Percentiles rank a stretch among this genome's conserved stretches.
Evolutionary conservation across 2,113 vertebrate genomes (phyloP).

Genomic region (Elephantulus edwardii): DNA sequence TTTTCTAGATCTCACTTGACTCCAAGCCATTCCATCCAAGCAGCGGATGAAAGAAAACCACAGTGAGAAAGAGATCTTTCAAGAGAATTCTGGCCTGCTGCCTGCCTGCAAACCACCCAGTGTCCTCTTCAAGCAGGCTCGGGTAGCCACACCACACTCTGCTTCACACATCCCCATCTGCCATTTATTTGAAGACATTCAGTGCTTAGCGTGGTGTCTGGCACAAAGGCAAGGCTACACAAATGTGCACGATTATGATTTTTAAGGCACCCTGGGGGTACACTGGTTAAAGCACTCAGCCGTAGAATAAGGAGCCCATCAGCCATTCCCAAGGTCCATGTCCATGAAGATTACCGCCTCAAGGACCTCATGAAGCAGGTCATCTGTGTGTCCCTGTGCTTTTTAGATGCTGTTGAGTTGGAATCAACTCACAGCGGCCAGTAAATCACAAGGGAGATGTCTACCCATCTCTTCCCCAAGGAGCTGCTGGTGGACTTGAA

Average conservation of each 20-base stretch:
- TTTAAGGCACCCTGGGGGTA: background rate
- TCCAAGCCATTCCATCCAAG: background rate
- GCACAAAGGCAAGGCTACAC: background rate
- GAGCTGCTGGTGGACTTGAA: too few species aligned
- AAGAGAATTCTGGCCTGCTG: background rate
- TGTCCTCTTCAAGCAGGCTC: background rate
- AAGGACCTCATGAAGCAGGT: background rate
- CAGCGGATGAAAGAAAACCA: background rate
- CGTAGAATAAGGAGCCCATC: background rate
- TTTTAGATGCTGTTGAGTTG: background rate
- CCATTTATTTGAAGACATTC: background rate
- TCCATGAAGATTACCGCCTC: background rate
- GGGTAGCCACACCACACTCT: background rate
- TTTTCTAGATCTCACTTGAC: slow-evolving; percentile 20
- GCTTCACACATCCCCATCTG: background rate
- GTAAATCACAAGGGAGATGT: too few species aligned
- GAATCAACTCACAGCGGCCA: background rate
- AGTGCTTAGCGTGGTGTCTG: background rate
- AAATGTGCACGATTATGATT: background rate
- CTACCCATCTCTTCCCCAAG: too few species aligned
- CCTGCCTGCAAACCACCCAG: background rate
- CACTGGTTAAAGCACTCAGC: background rate
- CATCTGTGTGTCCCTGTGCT: too few species aligned
- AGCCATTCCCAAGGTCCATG: background rate
- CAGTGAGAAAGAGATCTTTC: background rate